Percentiles rank a stretch among this genome's conserved stretches.
Evolutionary conservation across 1,140 invertebrate species (phyloP).

Genomic region (Leptinotarsa defecta): DNA sequence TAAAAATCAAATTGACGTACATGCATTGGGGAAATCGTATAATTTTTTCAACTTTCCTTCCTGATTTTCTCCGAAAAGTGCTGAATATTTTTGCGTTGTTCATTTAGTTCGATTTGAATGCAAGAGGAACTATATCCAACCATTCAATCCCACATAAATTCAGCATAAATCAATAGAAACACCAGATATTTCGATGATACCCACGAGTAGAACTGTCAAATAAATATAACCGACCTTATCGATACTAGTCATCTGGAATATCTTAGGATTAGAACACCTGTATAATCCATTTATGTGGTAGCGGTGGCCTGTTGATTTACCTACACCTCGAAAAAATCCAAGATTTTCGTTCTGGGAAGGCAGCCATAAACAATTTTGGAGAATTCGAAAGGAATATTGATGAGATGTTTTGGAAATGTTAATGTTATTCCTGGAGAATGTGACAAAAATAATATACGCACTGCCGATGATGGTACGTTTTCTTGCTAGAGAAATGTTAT

Average conservation of each 20-base stretch:
- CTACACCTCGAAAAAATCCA: conserved; percentile 23
- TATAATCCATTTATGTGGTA: conserved; percentile 11
- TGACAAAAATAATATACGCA: conserved; percentile 32
- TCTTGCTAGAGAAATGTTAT: conserved; percentile 27
- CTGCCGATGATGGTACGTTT: conserved; percentile 13
- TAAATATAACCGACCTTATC: conserved; percentile 26
- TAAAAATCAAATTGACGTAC: no score
- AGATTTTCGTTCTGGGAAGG: conserved; percentile 29
- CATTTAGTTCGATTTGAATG: conserved; percentile 12
- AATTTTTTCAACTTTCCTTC: no score
- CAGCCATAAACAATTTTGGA: conserved; percentile 29
- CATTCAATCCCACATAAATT: conserved; percentile 28
- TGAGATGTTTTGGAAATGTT: conserved; percentile 26
- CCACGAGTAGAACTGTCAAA: conserved; percentile 24
- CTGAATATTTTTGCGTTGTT: background rate
- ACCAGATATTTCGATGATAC: conserved; percentile 8
- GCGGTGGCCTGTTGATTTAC: conserved; percentile 1
- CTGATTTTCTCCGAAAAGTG: no score
- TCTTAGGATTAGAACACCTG: conserved; percentile 27
- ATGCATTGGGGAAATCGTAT: no score
- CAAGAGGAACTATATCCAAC: background rate
- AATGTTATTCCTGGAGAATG: conserved; percentile 30
- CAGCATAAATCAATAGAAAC: conserved; percentile 26
- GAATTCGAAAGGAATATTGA: conserved; percentile 31
- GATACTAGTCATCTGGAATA: conserved; percentile 26